Evolutionary conservation across 2,113 vertebrate genomes (phyloP).

Genomic region (Platichthys stellatus): DNA sequence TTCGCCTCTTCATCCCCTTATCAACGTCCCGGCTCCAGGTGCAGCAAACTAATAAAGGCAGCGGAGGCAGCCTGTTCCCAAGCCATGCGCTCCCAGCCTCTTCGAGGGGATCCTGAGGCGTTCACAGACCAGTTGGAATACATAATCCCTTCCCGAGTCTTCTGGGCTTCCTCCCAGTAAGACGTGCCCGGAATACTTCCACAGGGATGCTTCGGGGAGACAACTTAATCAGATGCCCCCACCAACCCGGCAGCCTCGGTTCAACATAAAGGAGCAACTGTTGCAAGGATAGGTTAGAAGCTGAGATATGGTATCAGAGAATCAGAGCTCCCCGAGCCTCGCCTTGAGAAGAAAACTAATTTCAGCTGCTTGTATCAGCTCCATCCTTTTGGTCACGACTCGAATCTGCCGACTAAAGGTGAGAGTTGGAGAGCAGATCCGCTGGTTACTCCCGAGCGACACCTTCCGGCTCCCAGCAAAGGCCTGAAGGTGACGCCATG

Average conservation of each 20-base stretch:
- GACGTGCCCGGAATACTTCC: conserved; percentile 53
- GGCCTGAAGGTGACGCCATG: conserved; percentile 8
- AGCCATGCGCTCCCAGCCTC: conserved; percentile 35
- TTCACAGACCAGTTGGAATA: conserved; percentile 51
- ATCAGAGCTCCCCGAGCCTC: conserved; percentile 34
- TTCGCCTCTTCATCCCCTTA: not conserved
- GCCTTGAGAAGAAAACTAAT: conserved; percentile 46
- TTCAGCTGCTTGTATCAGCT: conserved; percentile 42
- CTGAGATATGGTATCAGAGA: conserved; percentile 46
- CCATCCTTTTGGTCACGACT: conserved; percentile 50
- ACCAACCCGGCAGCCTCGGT: conserved; percentile 29
- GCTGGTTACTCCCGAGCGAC: conserved; percentile 20
- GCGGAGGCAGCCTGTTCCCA: conserved; percentile 7
- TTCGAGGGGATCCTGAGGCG: conserved; percentile 47
- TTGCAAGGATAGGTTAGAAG: conserved; percentile 48
- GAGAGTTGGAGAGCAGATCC: conserved; percentile 28
- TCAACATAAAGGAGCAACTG: conserved; percentile 46
- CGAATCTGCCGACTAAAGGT: conserved; percentile 42
- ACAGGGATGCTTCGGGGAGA: conserved; percentile 50
- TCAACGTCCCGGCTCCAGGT: conserved; percentile 1
- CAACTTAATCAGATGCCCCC: conserved; percentile 61
- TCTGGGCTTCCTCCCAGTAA: conserved; percentile 53
- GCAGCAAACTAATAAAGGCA: conserved; percentile 20
- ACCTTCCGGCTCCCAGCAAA: conserved; percentile 16
- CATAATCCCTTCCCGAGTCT: conserved; percentile 39